A percentile compares a stretch with the other conserved stretches of the same genome.
Conservation (phyloP, 1,140 invertebrate species). For the Ceratosolen solmsi region DNA sequence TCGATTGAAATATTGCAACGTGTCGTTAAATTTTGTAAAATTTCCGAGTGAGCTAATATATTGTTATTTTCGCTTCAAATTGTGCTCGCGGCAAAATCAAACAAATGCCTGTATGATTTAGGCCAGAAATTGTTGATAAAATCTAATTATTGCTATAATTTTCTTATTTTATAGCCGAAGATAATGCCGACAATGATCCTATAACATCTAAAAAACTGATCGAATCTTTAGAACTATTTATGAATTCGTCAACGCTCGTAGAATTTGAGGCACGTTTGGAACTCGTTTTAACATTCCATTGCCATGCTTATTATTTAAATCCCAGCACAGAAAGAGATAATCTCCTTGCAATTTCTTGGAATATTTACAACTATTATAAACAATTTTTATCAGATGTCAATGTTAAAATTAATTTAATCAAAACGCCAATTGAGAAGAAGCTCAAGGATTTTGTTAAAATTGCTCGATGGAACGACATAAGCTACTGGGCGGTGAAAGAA, state of each 20-base stretch:
- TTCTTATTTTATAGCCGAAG: slow-evolving; percentile 41
- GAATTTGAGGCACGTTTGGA: slow-evolving; percentile 88
- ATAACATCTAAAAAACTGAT: slow-evolving; percentile 63
- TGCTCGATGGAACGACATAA: slow-evolving; percentile 95
- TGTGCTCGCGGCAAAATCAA: no score
- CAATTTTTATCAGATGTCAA: slow-evolving; percentile 83
- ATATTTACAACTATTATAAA: slow-evolving; percentile 88
- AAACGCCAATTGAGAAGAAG: slow-evolving; percentile 91
- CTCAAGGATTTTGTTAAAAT: slow-evolving; percentile 96
- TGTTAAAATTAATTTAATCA: slow-evolving; percentile 78
- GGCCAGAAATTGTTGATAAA: no score
- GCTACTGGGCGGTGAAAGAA: slow-evolving; percentile 93
- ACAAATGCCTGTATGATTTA: no score
- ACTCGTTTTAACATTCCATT: slow-evolving; percentile 85
- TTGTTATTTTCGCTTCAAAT: no score
- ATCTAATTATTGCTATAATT: no score
- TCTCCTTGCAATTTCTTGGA: slow-evolving; percentile 84
- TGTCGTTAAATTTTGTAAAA: no score
- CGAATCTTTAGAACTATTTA: slow-evolving; percentile 82
- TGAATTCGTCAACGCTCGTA: slow-evolving; percentile 87
- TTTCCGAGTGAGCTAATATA: no score
- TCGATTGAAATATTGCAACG: no score
- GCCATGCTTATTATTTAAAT: slow-evolving; percentile 78
- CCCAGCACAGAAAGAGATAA: slow-evolving; percentile 72
- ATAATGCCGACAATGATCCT: slow-evolving; percentile 19